Conservation (phyloP, 1,140 invertebrate genomes). For the Agraylea sexmaculata region DNA sequence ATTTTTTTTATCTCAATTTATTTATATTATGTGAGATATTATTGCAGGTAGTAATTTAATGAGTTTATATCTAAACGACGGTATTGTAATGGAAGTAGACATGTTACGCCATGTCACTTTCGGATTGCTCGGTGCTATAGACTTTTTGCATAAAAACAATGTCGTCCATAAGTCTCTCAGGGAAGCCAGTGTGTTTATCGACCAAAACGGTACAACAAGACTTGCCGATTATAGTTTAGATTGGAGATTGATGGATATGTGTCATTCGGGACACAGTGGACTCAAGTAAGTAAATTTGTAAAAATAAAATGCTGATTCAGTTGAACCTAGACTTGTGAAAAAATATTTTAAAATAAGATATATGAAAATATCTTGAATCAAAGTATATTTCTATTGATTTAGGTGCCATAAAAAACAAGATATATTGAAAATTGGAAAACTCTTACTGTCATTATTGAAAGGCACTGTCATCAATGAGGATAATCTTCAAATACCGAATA, state of each 20-base stretch:
- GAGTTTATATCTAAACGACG: slow-evolving; percentile 40
- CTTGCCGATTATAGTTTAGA: slow-evolving; percentile 63
- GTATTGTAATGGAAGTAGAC: slow-evolving; percentile 41
- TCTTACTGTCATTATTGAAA: slow-evolving; percentile 44
- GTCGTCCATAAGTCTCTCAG: slow-evolving; percentile 66
- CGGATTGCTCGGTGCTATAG: slow-evolving; percentile 53
- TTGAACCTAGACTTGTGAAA: too few species aligned
- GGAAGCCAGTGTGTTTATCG: slow-evolving; percentile 53
- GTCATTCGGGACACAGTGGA: slow-evolving; percentile 11
- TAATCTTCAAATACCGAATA: slow-evolving; percentile 39
- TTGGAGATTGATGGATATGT: slow-evolving; percentile 16
- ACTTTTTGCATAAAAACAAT: slow-evolving; percentile 64
- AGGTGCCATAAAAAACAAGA: slow-evolving; percentile 56
- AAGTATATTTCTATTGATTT: too few species aligned
- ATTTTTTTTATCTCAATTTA: slow-evolving; percentile 14
- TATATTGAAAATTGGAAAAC: slow-evolving; percentile 53
- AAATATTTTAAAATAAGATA: too few species aligned
- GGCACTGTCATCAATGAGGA: slow-evolving; percentile 37
- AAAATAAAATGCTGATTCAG: too few species aligned
- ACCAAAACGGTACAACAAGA: slow-evolving; percentile 42
- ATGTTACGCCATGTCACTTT: slow-evolving; percentile 29
- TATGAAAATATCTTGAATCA: too few species aligned
- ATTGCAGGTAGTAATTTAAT: slow-evolving; percentile 36
- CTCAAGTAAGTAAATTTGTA: slow-evolving; percentile 25
- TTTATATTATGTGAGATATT: slow-evolving; percentile 7